Conservation (phyloP, 1,140 invertebrate species). For the Drosophila leontia region DNA sequence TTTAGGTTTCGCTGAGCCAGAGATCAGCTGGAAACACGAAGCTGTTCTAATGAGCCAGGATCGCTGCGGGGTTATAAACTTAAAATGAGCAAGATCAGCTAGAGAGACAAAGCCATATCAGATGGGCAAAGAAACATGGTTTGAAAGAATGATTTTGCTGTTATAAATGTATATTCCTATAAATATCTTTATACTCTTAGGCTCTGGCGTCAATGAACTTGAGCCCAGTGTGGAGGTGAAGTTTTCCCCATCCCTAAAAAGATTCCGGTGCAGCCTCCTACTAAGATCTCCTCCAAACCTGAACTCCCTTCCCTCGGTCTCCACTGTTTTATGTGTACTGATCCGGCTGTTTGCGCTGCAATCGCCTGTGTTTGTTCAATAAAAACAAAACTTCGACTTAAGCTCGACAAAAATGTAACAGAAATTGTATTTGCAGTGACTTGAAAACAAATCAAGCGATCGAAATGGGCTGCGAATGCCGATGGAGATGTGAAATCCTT, state of each 20-base stretch:
- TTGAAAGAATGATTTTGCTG: not conserved
- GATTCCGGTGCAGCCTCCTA: conserved; percentile 7
- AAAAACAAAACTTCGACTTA: conserved; percentile 58
- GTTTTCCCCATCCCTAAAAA: conserved; percentile 11
- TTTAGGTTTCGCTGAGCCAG: not conserved
- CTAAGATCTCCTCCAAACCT: conserved; percentile 7
- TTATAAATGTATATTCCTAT: too few species aligned
- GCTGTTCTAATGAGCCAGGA: not conserved
- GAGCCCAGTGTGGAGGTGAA: conserved; percentile 5
- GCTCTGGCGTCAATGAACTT: conserved; percentile 63
- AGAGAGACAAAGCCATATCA: not conserved
- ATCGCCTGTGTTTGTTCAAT: conserved; percentile 66
- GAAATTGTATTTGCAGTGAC: conserved; percentile 68
- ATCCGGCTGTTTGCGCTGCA: conserved; percentile 58
- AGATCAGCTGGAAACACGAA: not conserved
- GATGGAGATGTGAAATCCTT: conserved; percentile 35
- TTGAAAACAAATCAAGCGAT: conserved; percentile 68
- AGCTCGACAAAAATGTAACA: conserved; percentile 69
- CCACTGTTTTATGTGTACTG: conserved; percentile 25
- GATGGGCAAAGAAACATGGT: not conserved
- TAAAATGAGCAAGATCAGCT: not conserved
- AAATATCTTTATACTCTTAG: too few species aligned
- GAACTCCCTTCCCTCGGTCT: conserved; percentile 14
- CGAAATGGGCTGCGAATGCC: conserved; percentile 18
- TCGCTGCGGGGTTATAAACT: not conserved